These are phyloP conservation scores for Pseudococcus viburni DNA, from an alignment of 2,888 invertebrate genomes.

Conservation along the genomic window DNA sequence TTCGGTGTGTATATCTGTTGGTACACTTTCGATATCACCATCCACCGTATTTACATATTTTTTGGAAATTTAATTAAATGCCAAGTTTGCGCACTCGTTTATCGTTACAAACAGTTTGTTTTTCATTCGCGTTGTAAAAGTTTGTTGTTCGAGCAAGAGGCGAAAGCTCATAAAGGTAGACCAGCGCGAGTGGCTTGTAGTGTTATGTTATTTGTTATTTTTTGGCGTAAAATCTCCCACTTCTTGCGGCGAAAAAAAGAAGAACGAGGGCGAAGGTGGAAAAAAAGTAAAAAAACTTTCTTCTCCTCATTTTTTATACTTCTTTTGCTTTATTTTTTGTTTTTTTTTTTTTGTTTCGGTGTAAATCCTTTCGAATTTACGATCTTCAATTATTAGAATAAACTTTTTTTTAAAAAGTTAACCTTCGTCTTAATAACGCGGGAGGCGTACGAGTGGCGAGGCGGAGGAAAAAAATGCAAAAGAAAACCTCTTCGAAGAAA, in stretches of 20 bases:
- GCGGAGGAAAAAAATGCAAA: slow-evolving; percentile 19
- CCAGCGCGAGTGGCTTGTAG: slow-evolving; percentile 5
- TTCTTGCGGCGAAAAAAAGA: slow-evolving; percentile 11
- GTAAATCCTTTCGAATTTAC: slow-evolving; percentile 65
- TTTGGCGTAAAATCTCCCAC: slow-evolving; percentile 47
- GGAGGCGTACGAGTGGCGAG: not conserved
- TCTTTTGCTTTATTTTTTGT: slow-evolving; percentile 1
- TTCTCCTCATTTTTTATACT: slow-evolving; percentile 36
- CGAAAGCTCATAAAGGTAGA: slow-evolving; percentile 50
- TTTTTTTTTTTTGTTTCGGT: slow-evolving; percentile 20
- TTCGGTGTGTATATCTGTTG: not conserved
- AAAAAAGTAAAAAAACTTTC: slow-evolving; percentile 24
- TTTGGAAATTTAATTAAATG: slow-evolving; percentile 44
- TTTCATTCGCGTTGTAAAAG: slow-evolving; percentile 45
- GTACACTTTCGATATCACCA: slow-evolving; percentile 39
- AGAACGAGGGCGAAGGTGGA: not conserved
- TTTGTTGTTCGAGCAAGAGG: not conserved
- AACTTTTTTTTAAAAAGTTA: slow-evolving; percentile 63
- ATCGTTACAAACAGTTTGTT: slow-evolving; percentile 52
- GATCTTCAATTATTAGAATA: slow-evolving; percentile 66
- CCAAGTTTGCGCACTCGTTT: slow-evolving; percentile 38
- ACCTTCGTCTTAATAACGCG: slow-evolving; percentile 64
- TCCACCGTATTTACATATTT: slow-evolving; percentile 33
- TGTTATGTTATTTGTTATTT: slow-evolving; percentile 53
- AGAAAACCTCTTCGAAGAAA: slow-evolving; percentile 38